Conservation (phyloP, 2,797 vertebrate species). For the Furcifer pardalis region DNA sequence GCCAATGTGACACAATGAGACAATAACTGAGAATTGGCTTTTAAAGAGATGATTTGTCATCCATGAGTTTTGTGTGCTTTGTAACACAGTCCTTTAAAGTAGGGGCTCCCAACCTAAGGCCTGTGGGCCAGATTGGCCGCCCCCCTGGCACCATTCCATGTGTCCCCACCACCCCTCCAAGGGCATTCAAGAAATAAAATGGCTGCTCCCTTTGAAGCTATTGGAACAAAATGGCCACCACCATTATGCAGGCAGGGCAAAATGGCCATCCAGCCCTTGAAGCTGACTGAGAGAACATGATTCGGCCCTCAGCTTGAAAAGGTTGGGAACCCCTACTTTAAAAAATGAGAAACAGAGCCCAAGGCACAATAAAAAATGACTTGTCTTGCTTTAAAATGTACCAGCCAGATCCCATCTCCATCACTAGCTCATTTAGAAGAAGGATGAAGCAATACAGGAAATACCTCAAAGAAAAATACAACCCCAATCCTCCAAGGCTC, state of each 20-base stretch:
- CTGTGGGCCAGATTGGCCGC: no score
- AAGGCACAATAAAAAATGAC: not conserved
- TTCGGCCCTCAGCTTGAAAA: no score
- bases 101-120: no score
- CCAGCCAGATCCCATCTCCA: not conserved
- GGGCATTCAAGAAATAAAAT: no score
- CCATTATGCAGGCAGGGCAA: no score
- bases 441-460: constrained; percentile 15
- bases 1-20: not conserved
- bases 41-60: not conserved
- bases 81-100: not conserved
- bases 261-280: no score
- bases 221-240: no score
- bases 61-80: not conserved
- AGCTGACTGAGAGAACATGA: no score
- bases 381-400: not conserved
- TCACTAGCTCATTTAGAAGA: not conserved
- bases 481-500: not conserved
- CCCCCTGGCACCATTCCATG: no score
- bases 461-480: constrained; percentile 12
- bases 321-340: no score
- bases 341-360: not conserved
- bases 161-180: no score
- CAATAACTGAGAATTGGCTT: not conserved
- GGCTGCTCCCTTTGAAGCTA: no score